Percentiles rank a stretch among this genome's conserved stretches.
These are phyloP conservation scores for Microcebus griseorufus DNA, from an alignment of 2,113 vertebrate species.

Conservation along the genomic window DNA sequence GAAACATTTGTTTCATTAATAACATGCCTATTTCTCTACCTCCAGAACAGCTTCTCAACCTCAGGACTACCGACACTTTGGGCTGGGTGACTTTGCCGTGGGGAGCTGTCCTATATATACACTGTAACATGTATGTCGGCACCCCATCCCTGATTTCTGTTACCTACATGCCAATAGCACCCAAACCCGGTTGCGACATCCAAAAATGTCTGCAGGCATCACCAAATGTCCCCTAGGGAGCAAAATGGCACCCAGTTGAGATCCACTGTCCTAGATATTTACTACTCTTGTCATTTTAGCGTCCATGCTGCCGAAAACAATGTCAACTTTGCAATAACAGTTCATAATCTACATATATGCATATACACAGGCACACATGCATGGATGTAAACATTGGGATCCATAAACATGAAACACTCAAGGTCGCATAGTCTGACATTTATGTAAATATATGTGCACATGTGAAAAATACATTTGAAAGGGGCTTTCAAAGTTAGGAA, in stretches of 20 bases:
- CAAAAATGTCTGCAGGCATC: background rate
- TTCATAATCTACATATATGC: background rate
- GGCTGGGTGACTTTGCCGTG: background rate
- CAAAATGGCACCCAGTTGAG: background rate
- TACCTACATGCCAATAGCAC: background rate
- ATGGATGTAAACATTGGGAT: background rate
- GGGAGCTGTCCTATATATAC: background rate
- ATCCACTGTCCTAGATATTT: background rate
- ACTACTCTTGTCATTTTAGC: background rate
- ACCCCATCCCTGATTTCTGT: background rate
- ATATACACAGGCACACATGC: background rate
- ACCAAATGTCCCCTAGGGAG: background rate
- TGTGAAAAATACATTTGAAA: background rate
- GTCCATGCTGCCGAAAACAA: background rate
- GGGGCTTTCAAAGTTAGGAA: background rate
- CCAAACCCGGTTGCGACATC: background rate
- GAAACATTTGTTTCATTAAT: background rate
- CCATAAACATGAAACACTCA: background rate
- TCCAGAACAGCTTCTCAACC: background rate
- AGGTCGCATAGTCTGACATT: background rate
- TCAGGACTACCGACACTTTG: background rate
- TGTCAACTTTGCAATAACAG: background rate
- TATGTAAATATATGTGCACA: background rate
- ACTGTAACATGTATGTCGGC: background rate
- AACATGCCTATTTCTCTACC: background rate